phyloP scores from a whole-genome alignment of 2,888 invertebrate species.

The Scaeva pyrastri region DNA sequence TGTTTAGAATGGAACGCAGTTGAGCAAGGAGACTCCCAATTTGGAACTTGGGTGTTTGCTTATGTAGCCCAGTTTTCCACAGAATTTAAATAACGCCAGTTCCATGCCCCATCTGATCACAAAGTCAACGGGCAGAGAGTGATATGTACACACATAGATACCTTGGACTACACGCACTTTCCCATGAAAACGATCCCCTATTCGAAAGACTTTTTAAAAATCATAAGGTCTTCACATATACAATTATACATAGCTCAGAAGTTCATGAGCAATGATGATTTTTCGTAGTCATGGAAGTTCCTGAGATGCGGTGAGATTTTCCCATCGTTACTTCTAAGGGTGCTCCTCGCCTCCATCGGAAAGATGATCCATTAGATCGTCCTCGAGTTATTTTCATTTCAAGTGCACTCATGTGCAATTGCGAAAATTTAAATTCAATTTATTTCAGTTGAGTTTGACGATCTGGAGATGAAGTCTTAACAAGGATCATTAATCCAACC shows the following conservation, averaged over 20 bases:
- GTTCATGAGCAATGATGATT: constrained; percentile 41
- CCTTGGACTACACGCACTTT: constrained; percentile 17
- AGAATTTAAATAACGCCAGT: not conserved
- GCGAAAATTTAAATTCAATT: constrained; percentile 71
- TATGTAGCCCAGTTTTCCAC: constrained; percentile 48
- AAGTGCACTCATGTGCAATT: constrained; percentile 48
- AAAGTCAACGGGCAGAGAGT: constrained; percentile 20
- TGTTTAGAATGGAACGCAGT: constrained; percentile 36
- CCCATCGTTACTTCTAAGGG: constrained; percentile 25
- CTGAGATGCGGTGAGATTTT: constrained; percentile 37
- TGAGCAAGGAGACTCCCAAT: constrained; percentile 20
- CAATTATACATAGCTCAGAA: constrained; percentile 25
- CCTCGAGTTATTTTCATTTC: constrained; percentile 52
- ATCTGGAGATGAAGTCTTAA: not conserved
- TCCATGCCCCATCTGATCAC: constrained; percentile 1
- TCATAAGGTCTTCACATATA: constrained; percentile 35
- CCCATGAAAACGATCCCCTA: constrained; percentile 41
- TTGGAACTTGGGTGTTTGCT: constrained; percentile 23
- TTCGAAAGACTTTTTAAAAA: constrained; percentile 22
- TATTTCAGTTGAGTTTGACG: constrained; percentile 52
- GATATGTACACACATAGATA: not conserved
- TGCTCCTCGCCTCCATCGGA: constrained; percentile 8
- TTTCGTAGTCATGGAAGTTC: constrained; percentile 45
- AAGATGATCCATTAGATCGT: constrained; percentile 45
- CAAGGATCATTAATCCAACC: constrained; percentile 52